A percentile compares a stretch with the other conserved stretches of the same genome.
Evolutionary conservation across 2,888 invertebrate genomes (phyloP).

Genomic region (Idaea straminata): DNA sequence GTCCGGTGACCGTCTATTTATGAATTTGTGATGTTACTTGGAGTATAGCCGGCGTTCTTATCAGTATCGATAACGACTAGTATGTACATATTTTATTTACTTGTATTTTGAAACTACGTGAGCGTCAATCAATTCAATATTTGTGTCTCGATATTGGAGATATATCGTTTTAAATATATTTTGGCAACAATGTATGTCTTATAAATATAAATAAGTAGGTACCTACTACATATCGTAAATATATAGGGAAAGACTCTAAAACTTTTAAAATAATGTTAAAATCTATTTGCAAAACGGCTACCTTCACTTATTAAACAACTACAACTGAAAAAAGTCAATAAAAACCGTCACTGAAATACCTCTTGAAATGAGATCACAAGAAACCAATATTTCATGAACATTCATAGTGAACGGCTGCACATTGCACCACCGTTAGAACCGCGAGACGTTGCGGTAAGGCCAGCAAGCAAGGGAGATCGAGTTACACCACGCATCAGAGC

Average conservation of each 20-base stretch:
- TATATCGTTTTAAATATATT: background rate
- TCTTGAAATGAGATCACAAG: background rate
- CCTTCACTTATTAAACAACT: background rate
- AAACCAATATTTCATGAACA: constrained; percentile 29
- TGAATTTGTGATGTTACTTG: constrained; percentile 57
- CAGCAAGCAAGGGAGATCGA: constrained; percentile 39
- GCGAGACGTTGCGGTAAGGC: constrained; percentile 57
- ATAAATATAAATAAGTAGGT: too few species aligned
- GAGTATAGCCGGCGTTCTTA: constrained; percentile 59
- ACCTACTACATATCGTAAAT: too few species aligned
- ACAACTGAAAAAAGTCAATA: background rate
- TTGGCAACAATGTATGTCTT: background rate
- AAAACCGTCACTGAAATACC: background rate
- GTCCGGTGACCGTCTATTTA: constrained; percentile 53
- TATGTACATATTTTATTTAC: constrained; percentile 29
- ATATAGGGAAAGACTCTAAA: too few species aligned
- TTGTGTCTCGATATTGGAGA: constrained; percentile 25
- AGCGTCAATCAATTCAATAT: constrained; percentile 38
- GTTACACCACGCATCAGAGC: constrained; percentile 59
- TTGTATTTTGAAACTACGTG: constrained; percentile 61
- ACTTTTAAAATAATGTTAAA: too few species aligned
- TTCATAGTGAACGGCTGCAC: constrained; percentile 41
- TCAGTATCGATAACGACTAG: constrained; percentile 65
- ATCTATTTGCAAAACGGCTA: background rate
- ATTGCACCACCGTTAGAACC: constrained; percentile 62